These are phyloP conservation scores for Paratilapia polleni DNA, from an alignment of 2,113 vertebrate species.

Conservation along the genomic window DNA sequence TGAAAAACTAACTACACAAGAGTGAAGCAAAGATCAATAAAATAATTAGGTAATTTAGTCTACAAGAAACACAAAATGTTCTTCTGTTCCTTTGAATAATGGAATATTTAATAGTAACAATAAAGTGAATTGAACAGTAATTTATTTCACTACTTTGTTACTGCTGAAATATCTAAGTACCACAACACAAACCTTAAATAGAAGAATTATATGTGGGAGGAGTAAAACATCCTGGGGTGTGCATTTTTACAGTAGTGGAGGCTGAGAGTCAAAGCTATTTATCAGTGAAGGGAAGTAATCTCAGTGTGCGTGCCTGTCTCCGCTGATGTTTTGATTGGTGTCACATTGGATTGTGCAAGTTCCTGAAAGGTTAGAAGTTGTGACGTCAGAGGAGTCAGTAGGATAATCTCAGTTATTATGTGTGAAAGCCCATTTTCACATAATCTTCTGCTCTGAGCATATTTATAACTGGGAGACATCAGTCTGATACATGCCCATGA, in stretches of 20 bases:
- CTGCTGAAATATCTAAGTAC: too few relatives aligned
- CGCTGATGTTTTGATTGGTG: constrained; percentile 19
- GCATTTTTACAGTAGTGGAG: background rate
- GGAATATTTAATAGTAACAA: too few relatives aligned
- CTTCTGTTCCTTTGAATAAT: too few relatives aligned
- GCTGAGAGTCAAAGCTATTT: background rate
- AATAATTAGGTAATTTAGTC: too few relatives aligned
- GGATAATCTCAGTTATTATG: constrained; percentile 48
- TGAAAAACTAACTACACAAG: background rate
- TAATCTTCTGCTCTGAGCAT: constrained; percentile 33
- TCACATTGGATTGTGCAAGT: constrained; percentile 18
- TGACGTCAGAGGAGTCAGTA: constrained; percentile 30
- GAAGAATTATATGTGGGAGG: background rate
- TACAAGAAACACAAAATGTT: too few relatives aligned
- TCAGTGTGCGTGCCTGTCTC: background rate
- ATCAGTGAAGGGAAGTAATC: background rate
- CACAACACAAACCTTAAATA: too few relatives aligned
- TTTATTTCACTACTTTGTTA: too few relatives aligned
- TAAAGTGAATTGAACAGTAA: too few relatives aligned
- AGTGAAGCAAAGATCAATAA: background rate
- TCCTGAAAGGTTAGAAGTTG: constrained; percentile 32
- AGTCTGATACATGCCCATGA: background rate
- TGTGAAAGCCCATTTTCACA: constrained; percentile 33
- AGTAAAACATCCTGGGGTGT: background rate
- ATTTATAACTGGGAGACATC: constrained; percentile 22